Conservation (phyloP, 2,888 invertebrate species). For the Oscheius onirici region DNA sequence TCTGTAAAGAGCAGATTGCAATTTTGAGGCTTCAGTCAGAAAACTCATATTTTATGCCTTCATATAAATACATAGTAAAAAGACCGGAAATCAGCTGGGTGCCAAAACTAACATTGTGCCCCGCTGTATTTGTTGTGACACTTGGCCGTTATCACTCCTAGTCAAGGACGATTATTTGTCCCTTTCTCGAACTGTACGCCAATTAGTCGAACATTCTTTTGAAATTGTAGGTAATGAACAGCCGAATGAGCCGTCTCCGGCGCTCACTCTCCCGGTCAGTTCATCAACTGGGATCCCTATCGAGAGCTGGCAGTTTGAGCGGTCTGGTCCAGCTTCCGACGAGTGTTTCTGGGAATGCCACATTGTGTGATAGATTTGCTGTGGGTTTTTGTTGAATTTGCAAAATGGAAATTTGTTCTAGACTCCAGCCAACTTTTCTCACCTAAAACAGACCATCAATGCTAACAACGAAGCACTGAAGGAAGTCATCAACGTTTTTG, state of each 20-base stretch:
- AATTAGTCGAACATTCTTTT: conserved; percentile 10
- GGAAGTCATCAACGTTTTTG: conserved; percentile 53
- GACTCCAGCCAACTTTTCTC: conserved; percentile 51
- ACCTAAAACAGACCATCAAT: conserved; percentile 46
- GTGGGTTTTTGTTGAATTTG: conserved; percentile 32
- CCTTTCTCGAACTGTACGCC: neutral
- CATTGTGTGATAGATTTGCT: conserved; percentile 50
- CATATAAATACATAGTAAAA: too few relatives aligned
- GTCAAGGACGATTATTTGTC: conserved; percentile 10
- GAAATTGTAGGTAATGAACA: conserved; percentile 40
- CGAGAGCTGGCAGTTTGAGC: conserved; percentile 44
- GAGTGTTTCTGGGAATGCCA: conserved; percentile 34
- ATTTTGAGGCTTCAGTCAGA: too few relatives aligned
- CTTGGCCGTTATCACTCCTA: neutral
- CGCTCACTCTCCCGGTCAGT: conserved; percentile 56
- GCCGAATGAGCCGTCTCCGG: conserved; percentile 51
- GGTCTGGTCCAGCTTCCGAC: conserved; percentile 53
- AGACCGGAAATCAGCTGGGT: neutral
- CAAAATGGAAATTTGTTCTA: conserved; percentile 28
- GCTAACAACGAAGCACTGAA: conserved; percentile 50
- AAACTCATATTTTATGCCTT: too few relatives aligned
- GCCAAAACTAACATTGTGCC: conserved; percentile 25
- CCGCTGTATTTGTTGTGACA: conserved; percentile 19
- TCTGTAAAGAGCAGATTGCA: too few relatives aligned
- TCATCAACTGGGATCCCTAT: conserved; percentile 50